Evolutionary conservation across 2,888 invertebrate species (phyloP), one percentile per base, ranked within the genome.

Genomic region (Sthenelais limicola): DNA sequence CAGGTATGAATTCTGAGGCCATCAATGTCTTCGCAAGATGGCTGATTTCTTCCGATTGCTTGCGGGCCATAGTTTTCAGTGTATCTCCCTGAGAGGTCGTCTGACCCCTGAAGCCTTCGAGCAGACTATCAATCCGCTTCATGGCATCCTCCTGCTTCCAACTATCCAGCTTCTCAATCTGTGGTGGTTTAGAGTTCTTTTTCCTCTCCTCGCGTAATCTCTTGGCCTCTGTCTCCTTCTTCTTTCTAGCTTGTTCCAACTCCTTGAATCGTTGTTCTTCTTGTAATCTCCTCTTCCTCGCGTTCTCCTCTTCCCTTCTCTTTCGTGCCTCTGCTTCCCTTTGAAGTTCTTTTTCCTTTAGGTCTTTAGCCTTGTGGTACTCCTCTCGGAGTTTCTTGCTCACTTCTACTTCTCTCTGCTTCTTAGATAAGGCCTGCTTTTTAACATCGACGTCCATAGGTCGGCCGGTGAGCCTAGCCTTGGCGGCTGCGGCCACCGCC

Each of bases 81-180:
- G 62, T 62, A 43, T 62, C 62, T 9, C 62, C 62, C 26, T 62
- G 35, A 62, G 26, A 38, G 9, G 35, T 35, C 2, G 62, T 35
- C 38, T 62, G 62, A 12, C 35, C 70, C 43, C 38, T 33, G n/a
- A 73, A 43, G 51, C 54, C 71, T 7, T 48, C 32, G 21, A 75
- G 62, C 48, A 75, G 68, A 18, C 56, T 24, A 48, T 75, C 75
- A 7, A 75, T 75, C 9, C 75, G 38, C 49, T 73, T 69, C 26
- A 75, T 75, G 24, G 75, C 75, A 24, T 73, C 71, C n/a, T 26
- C 58, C 48, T 75, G 52, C 56, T 54, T 70, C 48, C 69, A 67
- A n/a, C 51, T n/a, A 21, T 33, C 52, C n/a, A 72, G 30, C 24
- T 33, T 47, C 47, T 71, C 71, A 47, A 58, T 58, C 26, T 71